Conservation (phyloP, 2,113 vertebrate species). For the Stigmatopora argus region DNA sequence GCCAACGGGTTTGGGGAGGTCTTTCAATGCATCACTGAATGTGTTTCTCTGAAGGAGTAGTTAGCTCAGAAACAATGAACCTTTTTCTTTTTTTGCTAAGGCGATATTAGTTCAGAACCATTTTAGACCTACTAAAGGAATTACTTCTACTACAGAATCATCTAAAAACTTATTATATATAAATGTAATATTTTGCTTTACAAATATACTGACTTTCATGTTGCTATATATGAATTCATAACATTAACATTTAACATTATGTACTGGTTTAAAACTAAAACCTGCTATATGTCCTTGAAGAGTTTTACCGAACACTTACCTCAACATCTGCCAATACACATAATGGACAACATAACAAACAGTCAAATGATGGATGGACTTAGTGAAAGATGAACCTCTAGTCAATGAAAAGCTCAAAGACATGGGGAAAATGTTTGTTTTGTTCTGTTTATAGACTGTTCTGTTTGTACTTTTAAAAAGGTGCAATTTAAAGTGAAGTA, state of each 20-base stretch:
- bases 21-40: conserved; percentile 27
- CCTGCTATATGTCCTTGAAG: conserved; percentile 28
- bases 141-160: too few species aligned
- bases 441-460: conserved; percentile 11
- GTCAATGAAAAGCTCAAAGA: conserved; percentile 22
- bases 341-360: conserved; percentile 36
- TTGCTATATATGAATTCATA: neutral
- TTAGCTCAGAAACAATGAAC: conserved; percentile 19
- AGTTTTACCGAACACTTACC: conserved; percentile 43
- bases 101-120: conserved; percentile 1
- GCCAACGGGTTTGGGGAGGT: conserved; percentile 26
- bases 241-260: conserved; percentile 26
- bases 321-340: conserved; percentile 40
- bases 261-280: conserved; percentile 32
- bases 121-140: too few species aligned
- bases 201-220: neutral
- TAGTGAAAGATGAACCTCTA: conserved; percentile 20
- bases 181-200: neutral
- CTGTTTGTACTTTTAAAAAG: conserved; percentile 13
- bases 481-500: conserved; percentile 7
- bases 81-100: conserved; percentile 16
- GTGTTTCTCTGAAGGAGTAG: neutral
- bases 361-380: conserved; percentile 42
- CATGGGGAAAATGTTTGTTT: conserved; percentile 1
- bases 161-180: too few species aligned